These are phyloP conservation scores for Pelosia muscerda DNA, from an alignment of 2,888 invertebrate species.

Conservation along the genomic window DNA sequence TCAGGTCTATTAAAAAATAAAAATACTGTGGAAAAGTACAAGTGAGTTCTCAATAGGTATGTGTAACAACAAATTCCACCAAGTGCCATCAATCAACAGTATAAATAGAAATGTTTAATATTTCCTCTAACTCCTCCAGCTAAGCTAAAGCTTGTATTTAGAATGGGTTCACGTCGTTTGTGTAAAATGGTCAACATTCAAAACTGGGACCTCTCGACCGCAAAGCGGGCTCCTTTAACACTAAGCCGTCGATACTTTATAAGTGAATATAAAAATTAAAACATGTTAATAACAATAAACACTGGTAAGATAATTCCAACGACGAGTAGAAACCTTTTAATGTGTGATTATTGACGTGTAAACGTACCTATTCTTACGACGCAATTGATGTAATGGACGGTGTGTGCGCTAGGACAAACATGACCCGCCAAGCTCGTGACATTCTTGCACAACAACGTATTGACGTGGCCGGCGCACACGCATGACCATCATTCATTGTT, in stretches of 20 bases:
- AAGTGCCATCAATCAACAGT: no score
- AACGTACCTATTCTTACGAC: conserved; percentile 45
- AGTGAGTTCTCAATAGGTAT: no score
- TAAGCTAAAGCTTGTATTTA: no score
- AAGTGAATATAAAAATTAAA: conserved; percentile 35
- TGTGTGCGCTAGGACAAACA: conserved; percentile 36
- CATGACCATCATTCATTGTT: conserved; percentile 54
- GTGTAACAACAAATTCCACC: no score
- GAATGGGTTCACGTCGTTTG: no score
- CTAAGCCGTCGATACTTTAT: background rate
- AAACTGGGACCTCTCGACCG: no score
- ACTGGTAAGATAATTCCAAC: conserved; percentile 32
- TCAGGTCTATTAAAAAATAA: no score
- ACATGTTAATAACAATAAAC: conserved; percentile 36
- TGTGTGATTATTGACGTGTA: conserved; percentile 44
- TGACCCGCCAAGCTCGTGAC: conserved; percentile 25
- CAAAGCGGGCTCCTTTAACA: no score
- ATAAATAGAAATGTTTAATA: no score
- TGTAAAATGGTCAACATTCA: no score
- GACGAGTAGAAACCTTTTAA: conserved; percentile 47
- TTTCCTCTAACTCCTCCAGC: no score
- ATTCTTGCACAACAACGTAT: conserved; percentile 50
- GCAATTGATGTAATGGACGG: background rate
- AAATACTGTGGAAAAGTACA: no score
- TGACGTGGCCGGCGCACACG: conserved; percentile 40